These are phyloP conservation scores for Catocala nupta DNA, from an alignment of 2,888 invertebrate genomes.

Conservation along the genomic window DNA sequence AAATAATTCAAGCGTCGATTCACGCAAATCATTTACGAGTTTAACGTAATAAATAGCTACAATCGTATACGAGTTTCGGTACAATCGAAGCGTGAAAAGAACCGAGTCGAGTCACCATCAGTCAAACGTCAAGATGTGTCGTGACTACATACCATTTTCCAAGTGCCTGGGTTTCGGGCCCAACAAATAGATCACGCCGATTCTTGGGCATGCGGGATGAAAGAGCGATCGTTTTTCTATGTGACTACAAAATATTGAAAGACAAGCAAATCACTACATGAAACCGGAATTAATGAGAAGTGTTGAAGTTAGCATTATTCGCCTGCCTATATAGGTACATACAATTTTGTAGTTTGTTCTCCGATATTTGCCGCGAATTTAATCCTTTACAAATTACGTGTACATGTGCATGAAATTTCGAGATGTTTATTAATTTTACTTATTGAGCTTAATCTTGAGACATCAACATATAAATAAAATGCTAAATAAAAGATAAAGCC, in stretches of 20 bases:
- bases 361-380: too few species aligned
- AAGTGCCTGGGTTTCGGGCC: constrained; percentile 70
- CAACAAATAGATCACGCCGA: constrained; percentile 74
- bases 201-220: constrained; percentile 53
- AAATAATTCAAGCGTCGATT: constrained; percentile 25
- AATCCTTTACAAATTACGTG: too few species aligned
- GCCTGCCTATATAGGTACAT: too few species aligned
- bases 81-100: constrained; percentile 61
- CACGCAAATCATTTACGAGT: constrained; percentile 46
- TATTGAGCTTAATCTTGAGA: too few species aligned
- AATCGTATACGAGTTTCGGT: constrained; percentile 48
- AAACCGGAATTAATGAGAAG: constrained; percentile 28
- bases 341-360: too few species aligned
- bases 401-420: too few species aligned
- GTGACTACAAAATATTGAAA: constrained; percentile 53
- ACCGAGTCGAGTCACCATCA: constrained; percentile 65
- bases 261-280: constrained; percentile 43
- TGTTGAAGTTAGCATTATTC: neutral
- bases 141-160: constrained; percentile 77
- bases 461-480: neutral
- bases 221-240: constrained; percentile 56
- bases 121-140: constrained; percentile 76
- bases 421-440: too few species aligned
- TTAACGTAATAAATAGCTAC: constrained; percentile 51
- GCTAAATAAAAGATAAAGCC: neutral